Base-by-base conservation (phyloP, 2,888 invertebrate genomes). In the Chalcosyrphus nemorum region DNA sequence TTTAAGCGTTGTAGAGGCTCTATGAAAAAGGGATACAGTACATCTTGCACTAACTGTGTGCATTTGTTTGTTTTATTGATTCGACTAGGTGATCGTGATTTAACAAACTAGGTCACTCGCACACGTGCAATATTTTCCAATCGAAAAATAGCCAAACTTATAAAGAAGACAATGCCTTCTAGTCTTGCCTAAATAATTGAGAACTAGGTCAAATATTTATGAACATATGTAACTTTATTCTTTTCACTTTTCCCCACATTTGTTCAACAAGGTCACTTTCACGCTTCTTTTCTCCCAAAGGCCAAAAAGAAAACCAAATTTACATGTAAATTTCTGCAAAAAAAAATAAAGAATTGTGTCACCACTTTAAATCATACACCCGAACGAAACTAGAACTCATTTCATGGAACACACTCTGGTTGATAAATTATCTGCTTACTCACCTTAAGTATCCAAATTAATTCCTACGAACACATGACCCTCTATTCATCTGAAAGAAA, bases 401-500 rank as follows among this genome's bases (percentile, higher is more conserved):
- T 59, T 24, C 13, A 9, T 9, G 27, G 15, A 24, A 9, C 2
- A 29, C n/a, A 4, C 17, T 41, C 52, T n/a, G n/a, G 59, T 59
- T 63, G 52, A 63, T 57, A 57, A 41, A 75, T 57, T 45, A 19
- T 47, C 7, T 24, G 35, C 24, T 27, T 21, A 76, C 82, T 82
- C 56, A 82, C 82, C 78, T 82, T 68, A 19, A 61, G 59, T 72
- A 54, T 56, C 17, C 19, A 66, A 50, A 68, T 56, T 52, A 61
- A 65, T 52, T 78, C 41, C 72, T 82, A 68, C 1, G 35, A 72
- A 50, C 27, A 68, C 78, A 78, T 78, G 17, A 13, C 56, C 19
- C 32, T 47, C 61, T 21, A 54, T 66, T 68, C 47, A 78, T 74
- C 82, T 82, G 65, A 52, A 81, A 81, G 7, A 38, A 24, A 66